Evolutionary conservation across 2,113 vertebrate genomes (phyloP), one percentile per base, ranked within the genome.

Genomic region (Microcebus griseorufus): DNA sequence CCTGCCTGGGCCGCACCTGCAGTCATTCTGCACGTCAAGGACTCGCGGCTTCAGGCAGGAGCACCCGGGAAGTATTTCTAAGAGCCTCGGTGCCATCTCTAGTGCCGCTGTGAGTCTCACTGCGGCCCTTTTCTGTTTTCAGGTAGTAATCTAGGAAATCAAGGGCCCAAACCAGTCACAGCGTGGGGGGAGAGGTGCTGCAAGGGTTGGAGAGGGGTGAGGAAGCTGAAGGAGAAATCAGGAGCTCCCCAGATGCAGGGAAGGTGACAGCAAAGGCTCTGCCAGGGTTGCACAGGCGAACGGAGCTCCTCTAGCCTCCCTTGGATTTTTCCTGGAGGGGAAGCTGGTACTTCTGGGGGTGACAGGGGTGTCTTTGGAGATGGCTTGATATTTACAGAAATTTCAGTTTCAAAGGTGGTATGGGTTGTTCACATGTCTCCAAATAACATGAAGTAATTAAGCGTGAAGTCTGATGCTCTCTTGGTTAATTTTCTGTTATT

Each of bases 11-110:
- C 78, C 4, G 32, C 32, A 97, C 91, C 94, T 96, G 96, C 93
- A 72, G 82, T 79, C 85, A 94, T 89, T 92, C 75, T 87, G 91
- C 69, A 75, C 75, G 89, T 96, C 51, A 94, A 95, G 96, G 91
- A 83, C 91, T 25, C 55, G 29, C 78, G 82, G 76, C 86, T 93
- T 88, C 89, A 93, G 86, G 48, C 13, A 93, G 93, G 82, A 93
- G 93, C 37, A 23, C 70, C 37, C 6, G 37, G 34, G 34, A 96
- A 96, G 97, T 88, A 67, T 34, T 2, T 58, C 14, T 93, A 64
- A 98, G 94, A 76, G 85, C 65, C 58, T 60, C 20, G 0, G 85
- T 1, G 1, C 14, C 25, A 12, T n/a, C 48, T 94, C 87, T 84
- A 67, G 92, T 80, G 87, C 51, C 32, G 14, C 79, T 17, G 42